Percentiles rank a stretch among this genome's conserved stretches.
Conservation (phyloP, 2,797 vertebrate genomes). For the Alectoris magna region DNA sequence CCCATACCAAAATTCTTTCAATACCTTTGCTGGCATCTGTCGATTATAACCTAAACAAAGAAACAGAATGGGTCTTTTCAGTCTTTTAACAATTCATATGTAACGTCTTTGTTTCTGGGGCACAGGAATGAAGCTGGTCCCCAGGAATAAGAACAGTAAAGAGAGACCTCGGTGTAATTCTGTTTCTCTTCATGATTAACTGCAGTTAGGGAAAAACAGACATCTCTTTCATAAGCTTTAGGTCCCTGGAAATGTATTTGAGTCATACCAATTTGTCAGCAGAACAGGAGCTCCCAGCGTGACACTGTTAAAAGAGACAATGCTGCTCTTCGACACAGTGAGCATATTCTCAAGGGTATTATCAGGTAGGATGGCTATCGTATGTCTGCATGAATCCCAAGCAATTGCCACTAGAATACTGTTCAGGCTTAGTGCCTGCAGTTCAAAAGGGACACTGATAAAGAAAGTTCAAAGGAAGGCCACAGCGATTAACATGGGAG, state of each 20-base stretch:
- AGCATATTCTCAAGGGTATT: not conserved
- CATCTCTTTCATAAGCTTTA: slow-evolving; percentile 51
- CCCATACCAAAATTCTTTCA: slow-evolving; percentile 65
- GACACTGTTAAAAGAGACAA: slow-evolving; percentile 26
- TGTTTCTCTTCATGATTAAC: slow-evolving; percentile 45
- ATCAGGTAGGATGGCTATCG: not conserved
- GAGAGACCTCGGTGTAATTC: slow-evolving; percentile 47
- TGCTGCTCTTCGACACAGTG: not conserved
- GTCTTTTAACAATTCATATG: slow-evolving; percentile 49
- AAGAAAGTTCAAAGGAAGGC: not conserved
- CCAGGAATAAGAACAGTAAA: not conserved
- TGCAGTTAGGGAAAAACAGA: not conserved
- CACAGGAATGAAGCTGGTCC: slow-evolving; percentile 41
- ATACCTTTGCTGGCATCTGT: slow-evolving; percentile 53
- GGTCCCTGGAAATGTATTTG: not conserved
- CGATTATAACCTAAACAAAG: slow-evolving; percentile 33
- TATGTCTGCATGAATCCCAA: not conserved
- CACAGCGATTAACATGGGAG: not conserved
- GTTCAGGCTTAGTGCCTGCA: not conserved
- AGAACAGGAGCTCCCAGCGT: slow-evolving; percentile 18
- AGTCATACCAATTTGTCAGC: slow-evolving; percentile 60
- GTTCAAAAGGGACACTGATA: not conserved
- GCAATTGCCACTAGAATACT: not conserved
- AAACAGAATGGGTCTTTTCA: slow-evolving; percentile 60
- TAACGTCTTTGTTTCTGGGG: slow-evolving; percentile 53